Percentiles rank a stretch among this genome's conserved stretches.
phyloP scores from a whole-genome alignment of 2,113 vertebrate genomes.

The Esox niger region DNA sequence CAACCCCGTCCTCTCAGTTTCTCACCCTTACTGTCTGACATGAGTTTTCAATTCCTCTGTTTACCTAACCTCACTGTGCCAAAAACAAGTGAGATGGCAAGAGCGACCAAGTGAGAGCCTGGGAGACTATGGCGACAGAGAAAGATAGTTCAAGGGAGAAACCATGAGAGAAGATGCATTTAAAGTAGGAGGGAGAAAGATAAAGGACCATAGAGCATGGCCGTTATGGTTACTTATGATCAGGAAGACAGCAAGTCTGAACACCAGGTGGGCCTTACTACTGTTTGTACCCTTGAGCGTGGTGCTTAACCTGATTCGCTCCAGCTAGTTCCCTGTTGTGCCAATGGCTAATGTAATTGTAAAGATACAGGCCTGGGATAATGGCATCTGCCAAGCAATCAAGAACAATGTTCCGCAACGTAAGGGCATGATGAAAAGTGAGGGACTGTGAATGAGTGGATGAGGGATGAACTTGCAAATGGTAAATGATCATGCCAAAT shows the following conservation, averaged over 20 bases:
- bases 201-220: background rate
- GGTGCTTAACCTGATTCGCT: constrained; percentile 65
- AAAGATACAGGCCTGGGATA: constrained; percentile 66
- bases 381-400: constrained; percentile 71
- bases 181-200: constrained; percentile 32
- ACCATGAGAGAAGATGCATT: background rate
- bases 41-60: constrained; percentile 2
- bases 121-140: too few species aligned
- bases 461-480: constrained; percentile 32
- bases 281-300: constrained; percentile 56
- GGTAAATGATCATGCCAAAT: constrained; percentile 47
- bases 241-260: background rate
- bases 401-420: constrained; percentile 60
- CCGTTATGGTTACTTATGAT: background rate
- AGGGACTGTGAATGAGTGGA: constrained; percentile 39
- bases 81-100: constrained; percentile 1
- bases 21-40: background rate
- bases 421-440: constrained; percentile 50
- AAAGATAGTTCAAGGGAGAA: background rate
- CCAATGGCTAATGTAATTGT: constrained; percentile 72
- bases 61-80: constrained; percentile 6
- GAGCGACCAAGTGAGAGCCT: too few species aligned
- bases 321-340: constrained; percentile 62
- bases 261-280: constrained; percentile 56
- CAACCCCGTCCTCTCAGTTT: constrained; percentile 3